Base-by-base conservation (phyloP, 1,140 invertebrate genomes). In the Lepidurus couesii region DNA sequence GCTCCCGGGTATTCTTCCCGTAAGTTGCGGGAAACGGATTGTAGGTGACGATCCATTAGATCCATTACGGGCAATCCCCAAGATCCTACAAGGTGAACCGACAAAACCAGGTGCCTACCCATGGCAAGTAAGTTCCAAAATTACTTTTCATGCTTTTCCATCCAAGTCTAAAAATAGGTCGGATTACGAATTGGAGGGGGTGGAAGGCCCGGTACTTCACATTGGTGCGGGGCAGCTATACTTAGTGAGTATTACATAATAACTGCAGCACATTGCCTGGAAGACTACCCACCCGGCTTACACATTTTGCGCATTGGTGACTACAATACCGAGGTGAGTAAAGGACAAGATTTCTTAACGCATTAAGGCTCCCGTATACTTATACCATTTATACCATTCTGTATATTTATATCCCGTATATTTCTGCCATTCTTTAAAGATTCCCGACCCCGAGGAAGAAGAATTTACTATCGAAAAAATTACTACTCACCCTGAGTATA, bases 201-300 rank as follows among this genome's bases (percentile, higher is more conserved):
- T 73, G 86, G 86, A 80, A 84, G 85, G 78, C 87, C 88, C 1
- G 87, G 82, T 44, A 80, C 84, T 6, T 76, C 84, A 65, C 91
- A 93, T 84, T 92, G 90, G 90, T 95, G 93, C 82, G 93, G 93
- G 1, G 93, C 91, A 0, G 90, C 92, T 3, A 86, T 95, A 3
- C 86, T 95, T 42, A 89, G 88, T 11, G 86, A 90, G 43, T 84
- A 88, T 65, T 91, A 92, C 83, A 86, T 94, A 7, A 84, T 95
- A 5, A 93, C 92, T n/a, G 92, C 92, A 1, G 92, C 91, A 1
- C 93, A 94, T 84, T 95, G 93, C 82, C 85, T 94, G 11, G 85
- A 88, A 79, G 90, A 91, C 7, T 91, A 89, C 82, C 86, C 87
- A 8, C 91, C 91, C 83, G 88, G 88, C 6, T 87, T 87, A 0